Evolutionary conservation across 2,888 invertebrate genomes (phyloP), one percentile per base, ranked within the genome.

Genomic region (Agrochola circellaris): DNA sequence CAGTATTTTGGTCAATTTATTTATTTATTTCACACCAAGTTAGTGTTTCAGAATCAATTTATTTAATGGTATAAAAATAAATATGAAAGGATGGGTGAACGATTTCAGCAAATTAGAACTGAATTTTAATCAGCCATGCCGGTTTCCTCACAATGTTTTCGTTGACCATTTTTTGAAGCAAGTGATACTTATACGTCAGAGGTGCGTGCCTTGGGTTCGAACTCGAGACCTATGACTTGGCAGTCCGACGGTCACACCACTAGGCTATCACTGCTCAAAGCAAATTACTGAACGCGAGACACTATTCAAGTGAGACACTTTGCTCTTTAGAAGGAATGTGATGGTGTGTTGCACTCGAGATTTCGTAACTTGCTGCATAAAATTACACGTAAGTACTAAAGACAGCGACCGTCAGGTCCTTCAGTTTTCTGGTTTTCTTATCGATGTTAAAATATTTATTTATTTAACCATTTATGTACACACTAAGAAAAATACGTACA

Each of bases 1-100:
- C 20, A 58, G 56, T 34, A 68, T 75, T 75, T 76, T 58, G 26
- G 58, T 20, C 17, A 77, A 67, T 45, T 69, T 69, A 77, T 71
- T 77, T 82, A 67, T 81, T 67, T 81, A 54, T 66, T 66, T 62
- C 54, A 26, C 13, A 48, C 20, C 0, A 70, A 58, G 20, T 56
- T 78, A 75, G 61, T 61, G 17, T 56, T 51, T 30, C 3, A 30
- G 26, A 68, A 64, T 56, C 48, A 62, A 66, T 81, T 70, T 66
- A 26, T 70, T 17, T 26, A 56, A 82, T 82, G 61, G 60, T 26
- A 66, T 45, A 13, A 34, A 51, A 81, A 7, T 73, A 45, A 56
- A 81, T 67, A 34, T 62, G 34, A 42, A 56, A 48, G 20, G 42
- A 38, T 75, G 26, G 15, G 30, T 42, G 26, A 45, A 61, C 1